Percentiles rank a stretch among this genome's conserved stretches.
Evolutionary conservation across 1,140 invertebrate genomes (phyloP).

Genomic region (Apocrypta bakeri): DNA sequence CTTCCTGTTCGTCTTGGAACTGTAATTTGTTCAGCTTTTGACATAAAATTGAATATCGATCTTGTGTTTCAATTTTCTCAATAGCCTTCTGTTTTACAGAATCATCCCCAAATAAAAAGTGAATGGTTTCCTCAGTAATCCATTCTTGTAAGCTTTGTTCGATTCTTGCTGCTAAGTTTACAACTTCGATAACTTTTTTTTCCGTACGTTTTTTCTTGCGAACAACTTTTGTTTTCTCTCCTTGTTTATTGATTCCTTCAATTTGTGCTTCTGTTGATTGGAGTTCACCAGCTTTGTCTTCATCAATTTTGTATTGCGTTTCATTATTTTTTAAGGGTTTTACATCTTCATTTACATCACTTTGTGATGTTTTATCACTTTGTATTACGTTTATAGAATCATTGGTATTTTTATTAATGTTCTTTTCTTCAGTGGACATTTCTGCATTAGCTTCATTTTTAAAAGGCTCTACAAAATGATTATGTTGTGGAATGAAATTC

Average conservation of each 20-base stretch:
- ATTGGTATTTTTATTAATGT: neutral
- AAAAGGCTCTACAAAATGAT: neutral
- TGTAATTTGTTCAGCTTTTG: conserved; percentile 65
- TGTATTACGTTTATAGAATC: neutral
- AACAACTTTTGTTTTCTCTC: conserved; percentile 32
- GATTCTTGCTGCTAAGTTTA: conserved; percentile 57
- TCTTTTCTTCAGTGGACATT: neutral
- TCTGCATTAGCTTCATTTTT: neutral
- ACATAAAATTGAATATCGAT: conserved; percentile 66
- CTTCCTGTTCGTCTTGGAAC: conserved; percentile 61
- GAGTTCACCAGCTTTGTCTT: conserved; percentile 9
- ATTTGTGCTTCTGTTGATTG: conserved; percentile 10
- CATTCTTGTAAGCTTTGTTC: conserved; percentile 70
- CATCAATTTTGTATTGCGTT: neutral
- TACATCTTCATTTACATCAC: neutral
- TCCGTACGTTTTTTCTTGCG: conserved; percentile 42
- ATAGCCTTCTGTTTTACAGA: conserved; percentile 62
- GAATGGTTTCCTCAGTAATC: conserved; percentile 69
- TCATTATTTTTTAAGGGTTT: neutral
- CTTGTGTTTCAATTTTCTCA: conserved; percentile 60
- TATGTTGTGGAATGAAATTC: conserved; percentile 8
- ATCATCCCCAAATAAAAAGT: conserved; percentile 65
- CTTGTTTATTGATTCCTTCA: neutral
- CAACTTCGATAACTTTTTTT: neutral
- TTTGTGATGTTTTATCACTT: neutral